These are phyloP conservation scores for Oreochromis aureus DNA, from an alignment of 2,113 vertebrate species.

Conservation along the genomic window DNA sequence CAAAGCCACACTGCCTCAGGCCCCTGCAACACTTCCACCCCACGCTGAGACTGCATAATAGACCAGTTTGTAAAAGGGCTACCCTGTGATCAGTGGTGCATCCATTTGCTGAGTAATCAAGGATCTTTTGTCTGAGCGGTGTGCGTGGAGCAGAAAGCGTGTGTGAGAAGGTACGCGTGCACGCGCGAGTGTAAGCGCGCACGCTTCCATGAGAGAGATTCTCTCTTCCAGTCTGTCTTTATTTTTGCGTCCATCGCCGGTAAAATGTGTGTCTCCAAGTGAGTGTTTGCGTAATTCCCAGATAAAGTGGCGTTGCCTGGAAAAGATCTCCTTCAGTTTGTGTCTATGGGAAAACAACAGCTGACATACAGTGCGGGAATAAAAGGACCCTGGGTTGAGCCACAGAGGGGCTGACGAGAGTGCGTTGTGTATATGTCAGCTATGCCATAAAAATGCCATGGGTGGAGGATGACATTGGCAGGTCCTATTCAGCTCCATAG, in stretches of 20 bases:
- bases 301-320: constrained; percentile 42
- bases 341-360: constrained; percentile 38
- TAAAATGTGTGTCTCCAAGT: background rate
- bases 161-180: background rate
- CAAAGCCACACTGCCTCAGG: constrained; percentile 27
- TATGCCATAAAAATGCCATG: constrained; percentile 74
- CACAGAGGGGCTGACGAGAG: constrained; percentile 6
- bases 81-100: constrained; percentile 57
- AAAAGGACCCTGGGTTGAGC: constrained; percentile 24
- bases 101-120: constrained; percentile 65
- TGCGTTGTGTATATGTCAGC: constrained; percentile 58
- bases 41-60: constrained; percentile 63
- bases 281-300: constrained; percentile 35
- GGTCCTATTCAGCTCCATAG: constrained; percentile 53
- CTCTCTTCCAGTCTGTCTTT: constrained; percentile 28
- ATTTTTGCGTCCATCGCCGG: constrained; percentile 7
- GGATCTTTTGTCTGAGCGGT: constrained; percentile 45
- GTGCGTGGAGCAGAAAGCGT: background rate
- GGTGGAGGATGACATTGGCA: constrained; percentile 61
- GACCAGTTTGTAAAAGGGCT: constrained; percentile 55
- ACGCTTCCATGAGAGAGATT: background rate
- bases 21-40: constrained; percentile 56
- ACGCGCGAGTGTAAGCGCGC: background rate
- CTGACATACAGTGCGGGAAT: constrained; percentile 45
- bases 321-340: constrained; percentile 25